Conservation (phyloP, 2,113 vertebrate genomes). For the Mustela nigripes region DNA sequence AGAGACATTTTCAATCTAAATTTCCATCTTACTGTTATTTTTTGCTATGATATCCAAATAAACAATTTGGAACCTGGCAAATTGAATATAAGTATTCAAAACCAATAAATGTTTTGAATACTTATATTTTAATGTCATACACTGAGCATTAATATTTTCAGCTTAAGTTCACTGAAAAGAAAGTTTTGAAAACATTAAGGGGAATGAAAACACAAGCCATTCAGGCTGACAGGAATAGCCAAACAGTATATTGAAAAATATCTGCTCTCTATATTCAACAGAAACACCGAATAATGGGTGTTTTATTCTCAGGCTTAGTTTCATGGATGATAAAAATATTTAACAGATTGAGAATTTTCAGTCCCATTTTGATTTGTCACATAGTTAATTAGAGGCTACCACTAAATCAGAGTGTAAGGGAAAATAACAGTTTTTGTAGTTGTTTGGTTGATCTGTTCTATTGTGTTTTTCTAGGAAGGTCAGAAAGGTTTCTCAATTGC, state of each 20-base stretch:
- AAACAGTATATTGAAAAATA: neutral
- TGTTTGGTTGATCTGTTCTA: slow-evolving; percentile 23
- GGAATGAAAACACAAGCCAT: neutral
- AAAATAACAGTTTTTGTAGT: neutral
- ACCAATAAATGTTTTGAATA: neutral
- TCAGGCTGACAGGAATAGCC: neutral
- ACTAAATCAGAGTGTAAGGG: neutral
- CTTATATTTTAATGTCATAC: slow-evolving; percentile 44
- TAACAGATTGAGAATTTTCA: neutral
- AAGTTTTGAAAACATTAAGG: slow-evolving; percentile 1
- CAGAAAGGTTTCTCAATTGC: neutral
- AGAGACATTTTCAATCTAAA: neutral
- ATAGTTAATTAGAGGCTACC: neutral
- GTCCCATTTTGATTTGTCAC: neutral
- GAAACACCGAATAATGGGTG: neutral
- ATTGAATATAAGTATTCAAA: neutral
- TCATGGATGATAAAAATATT: neutral
- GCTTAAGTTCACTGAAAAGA: slow-evolving; percentile 9
- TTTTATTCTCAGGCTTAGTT: neutral
- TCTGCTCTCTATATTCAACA: neutral
- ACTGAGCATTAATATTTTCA: neutral
- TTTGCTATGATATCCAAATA: neutral
- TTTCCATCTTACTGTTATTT: neutral
- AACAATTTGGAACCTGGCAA: neutral
- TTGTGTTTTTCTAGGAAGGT: neutral